Evolutionary conservation across 1,140 invertebrate genomes (phyloP), one percentile per base, ranked within the genome.

Genomic region (Hesperophylax magnus): DNA sequence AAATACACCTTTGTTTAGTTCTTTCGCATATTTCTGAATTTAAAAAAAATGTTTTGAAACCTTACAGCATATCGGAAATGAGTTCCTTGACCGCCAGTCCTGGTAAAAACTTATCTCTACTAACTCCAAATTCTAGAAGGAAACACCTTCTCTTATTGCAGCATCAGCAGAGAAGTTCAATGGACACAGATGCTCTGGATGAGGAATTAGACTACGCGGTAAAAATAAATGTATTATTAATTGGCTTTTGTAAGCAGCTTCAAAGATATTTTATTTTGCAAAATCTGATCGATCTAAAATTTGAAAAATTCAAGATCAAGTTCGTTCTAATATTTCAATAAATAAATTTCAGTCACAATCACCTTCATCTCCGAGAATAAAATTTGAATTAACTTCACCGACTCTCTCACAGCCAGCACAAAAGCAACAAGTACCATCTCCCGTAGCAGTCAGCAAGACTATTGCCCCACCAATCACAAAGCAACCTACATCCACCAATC

Each of bases 141-240:
- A 93, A 95, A 88, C 94, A 96, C 84, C 88, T 96, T 15, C 88
- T 95, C 24, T 86, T 96, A 77, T 86, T 95, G 53, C 95, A 96
- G 86, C 95, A 96, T 86, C 95, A 96, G 85, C 95, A 96, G 86
- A 88, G 95, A 79, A 96, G 95, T 72, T 96, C 95, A 0, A 93
- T 96, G 88, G 95, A 96, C 85, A 96, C 95, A 1, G 95, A 96
- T 85, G 94, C 93, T 7, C 87, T 95, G 54, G 94, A 96, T 84
- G 95, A 96, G 85, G 93, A 94, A 84, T 90, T 91, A 85, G 87
- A 90, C 85, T 88, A 88, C 39, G 72, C 56, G n/a, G 39, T 72
- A 47, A 34, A 34, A 6, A 34, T 14, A 14, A 47, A 47, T 11
- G 1, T 1, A 14, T 11, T 47, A 14, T 3, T 14, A 47, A 47